Base-by-base conservation (phyloP, 2,888 invertebrate species). In the Dasysyrphus albostriatus region DNA sequence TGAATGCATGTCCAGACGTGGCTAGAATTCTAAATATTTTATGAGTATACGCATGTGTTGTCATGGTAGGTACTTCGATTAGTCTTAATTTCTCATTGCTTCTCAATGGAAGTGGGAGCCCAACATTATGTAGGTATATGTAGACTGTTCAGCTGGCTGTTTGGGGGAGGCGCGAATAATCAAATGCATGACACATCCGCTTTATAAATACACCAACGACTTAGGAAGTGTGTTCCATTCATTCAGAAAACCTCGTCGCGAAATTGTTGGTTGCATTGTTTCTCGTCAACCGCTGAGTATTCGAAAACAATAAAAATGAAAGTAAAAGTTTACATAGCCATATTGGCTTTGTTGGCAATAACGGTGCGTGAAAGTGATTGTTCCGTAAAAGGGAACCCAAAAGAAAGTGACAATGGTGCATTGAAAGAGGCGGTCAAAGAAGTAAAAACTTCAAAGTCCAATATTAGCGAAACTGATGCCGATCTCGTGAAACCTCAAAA, bases 121-220 rank as follows among this genome's bases (percentile, higher is more conserved):
- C 65, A 63, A 29, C 29, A 34, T 24, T 24, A 24, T 24, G 24
- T 42, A 58, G 2, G 5, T 10, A 72, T 76, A 24, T 24, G 24
- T 24, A 54, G 82, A 82, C 59, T 73, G 56, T 78, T 85, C 82
- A 74, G 83, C 72, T 87, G 78, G n/a, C n/a, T n/a, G n/a, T n/a
- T 51, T 78, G 74, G 69, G 75, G 59, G 83, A 78, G 77, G 85
- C 82, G 32, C 24, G 59, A 77, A 76, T 69, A 67, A 49, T 67
- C 49, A 10, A 49, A 49, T 51, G 51, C 70, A 73, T 70, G 74
- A 72, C 78, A 90, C 88, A 90, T 90, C 90, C 90, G 92, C 92
- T 92, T 92, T 91, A 92, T 92, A 92, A 92, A 92, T 92, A 92
- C 92, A 91, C 89, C 90, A 91, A 89, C 89, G 82, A 89, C 89